Conservation (phyloP, 2,113 vertebrate genomes). For the Corythornis vintsioides region DNA sequence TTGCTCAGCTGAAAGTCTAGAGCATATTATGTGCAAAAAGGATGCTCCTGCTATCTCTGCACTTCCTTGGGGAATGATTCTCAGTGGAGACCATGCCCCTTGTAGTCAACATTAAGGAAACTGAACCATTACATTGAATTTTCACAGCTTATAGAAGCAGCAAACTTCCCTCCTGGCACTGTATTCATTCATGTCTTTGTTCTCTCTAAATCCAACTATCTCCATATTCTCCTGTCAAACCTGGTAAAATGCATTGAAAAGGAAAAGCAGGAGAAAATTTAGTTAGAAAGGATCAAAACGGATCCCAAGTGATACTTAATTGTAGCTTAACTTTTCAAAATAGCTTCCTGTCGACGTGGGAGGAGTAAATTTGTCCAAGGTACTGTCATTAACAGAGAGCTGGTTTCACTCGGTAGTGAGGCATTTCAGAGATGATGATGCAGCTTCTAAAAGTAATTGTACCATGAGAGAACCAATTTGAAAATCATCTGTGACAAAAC, state of each 20-base stretch:
- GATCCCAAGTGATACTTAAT: conserved; percentile 26
- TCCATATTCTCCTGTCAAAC: not conserved
- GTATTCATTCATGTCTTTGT: not conserved
- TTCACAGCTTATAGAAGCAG: not conserved
- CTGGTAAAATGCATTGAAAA: not conserved
- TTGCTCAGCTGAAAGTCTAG: not conserved
- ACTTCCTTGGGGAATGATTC: not conserved
- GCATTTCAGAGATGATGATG: not conserved
- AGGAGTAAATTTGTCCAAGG: conserved; percentile 32
- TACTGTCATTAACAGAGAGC: conserved; percentile 2
- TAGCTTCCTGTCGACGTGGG: not conserved
- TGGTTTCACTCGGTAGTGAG: not conserved
- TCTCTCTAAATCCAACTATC: not conserved
- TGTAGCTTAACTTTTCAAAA: conserved; percentile 18
- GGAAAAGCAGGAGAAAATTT: not conserved
- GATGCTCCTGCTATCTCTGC: not conserved
- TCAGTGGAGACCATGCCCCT: rapidly evolving
- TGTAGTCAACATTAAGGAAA: not conserved
- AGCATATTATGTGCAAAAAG: not conserved
- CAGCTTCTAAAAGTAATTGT: conserved; percentile 12
- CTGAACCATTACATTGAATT: not conserved
- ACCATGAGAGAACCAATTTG: not conserved
- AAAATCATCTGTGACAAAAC: conserved; percentile 31
- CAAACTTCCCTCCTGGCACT: not conserved
- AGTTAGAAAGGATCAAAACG: not conserved